Percentiles rank a stretch among this genome's conserved stretches.
phyloP scores from a whole-genome alignment of 2,797 vertebrate genomes.

The Rhynchonycteris naso region DNA sequence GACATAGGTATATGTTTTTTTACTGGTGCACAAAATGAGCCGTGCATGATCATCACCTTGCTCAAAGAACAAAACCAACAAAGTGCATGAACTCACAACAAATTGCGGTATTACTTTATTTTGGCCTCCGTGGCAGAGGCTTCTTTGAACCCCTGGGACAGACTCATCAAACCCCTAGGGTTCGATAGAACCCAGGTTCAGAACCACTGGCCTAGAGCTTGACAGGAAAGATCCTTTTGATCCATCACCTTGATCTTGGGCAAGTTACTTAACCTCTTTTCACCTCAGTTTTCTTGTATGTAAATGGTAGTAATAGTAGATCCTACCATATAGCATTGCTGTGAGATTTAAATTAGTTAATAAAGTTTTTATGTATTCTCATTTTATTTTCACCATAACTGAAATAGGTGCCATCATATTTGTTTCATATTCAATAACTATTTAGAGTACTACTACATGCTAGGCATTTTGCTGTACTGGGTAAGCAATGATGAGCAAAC shows the following conservation, averaged over 20 bases:
- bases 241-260: conserved; percentile 20
- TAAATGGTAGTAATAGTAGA: conserved; percentile 43
- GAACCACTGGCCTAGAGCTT: no score
- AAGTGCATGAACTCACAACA: no score
- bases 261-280: conserved; percentile 38
- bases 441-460: background rate
- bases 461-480: conserved; percentile 1
- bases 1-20: no score
- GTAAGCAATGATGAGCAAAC: conserved; percentile 18
- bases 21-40: no score
- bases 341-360: conserved; percentile 46
- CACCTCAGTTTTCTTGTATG: background rate
- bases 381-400: conserved; percentile 43
- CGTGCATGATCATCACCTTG: no score
- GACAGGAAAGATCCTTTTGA: background rate
- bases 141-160: no score
- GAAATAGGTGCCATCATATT: conserved; percentile 8
- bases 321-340: conserved; percentile 7
- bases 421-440: conserved; percentile 36
- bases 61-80: no score
- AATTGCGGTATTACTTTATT: no score
- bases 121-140: no score
- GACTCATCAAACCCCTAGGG: no score
- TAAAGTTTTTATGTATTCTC: conserved; percentile 39
- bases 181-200: no score